These are phyloP conservation scores for Conchocele bisecta DNA, from an alignment of 2,888 invertebrate genomes.

Conservation along the genomic window DNA sequence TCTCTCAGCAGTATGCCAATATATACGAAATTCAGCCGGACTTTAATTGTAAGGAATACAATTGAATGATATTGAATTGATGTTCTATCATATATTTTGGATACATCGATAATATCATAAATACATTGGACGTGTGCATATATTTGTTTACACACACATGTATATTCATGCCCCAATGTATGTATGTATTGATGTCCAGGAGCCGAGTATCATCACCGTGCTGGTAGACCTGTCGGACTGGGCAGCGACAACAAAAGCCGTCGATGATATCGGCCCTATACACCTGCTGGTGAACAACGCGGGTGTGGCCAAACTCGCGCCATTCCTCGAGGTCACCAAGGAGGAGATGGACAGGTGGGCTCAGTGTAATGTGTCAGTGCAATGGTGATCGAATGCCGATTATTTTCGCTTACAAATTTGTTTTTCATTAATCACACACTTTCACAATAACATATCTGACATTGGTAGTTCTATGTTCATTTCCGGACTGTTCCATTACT, in stretches of 20 bases:
- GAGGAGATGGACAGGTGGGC: conserved; percentile 49
- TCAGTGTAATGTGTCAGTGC: not conserved
- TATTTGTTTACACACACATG: too few species aligned
- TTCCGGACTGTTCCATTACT: too few species aligned
- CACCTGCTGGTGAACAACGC: conserved; percentile 96
- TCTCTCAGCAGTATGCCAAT: too few species aligned
- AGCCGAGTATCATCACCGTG: conserved; percentile 49
- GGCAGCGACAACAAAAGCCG: conserved; percentile 87
- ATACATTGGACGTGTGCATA: too few species aligned
- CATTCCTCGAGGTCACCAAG: conserved; percentile 52
- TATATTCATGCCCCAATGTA: not conserved
- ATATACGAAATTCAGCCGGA: not conserved
- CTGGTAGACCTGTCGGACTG: conserved; percentile 83
- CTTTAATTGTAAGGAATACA: too few species aligned
- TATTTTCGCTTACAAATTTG: not conserved
- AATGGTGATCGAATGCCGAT: not conserved
- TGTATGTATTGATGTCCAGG: conserved; percentile 14
- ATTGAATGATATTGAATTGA: too few species aligned
- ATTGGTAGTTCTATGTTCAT: too few species aligned
- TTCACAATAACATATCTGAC: too few species aligned
- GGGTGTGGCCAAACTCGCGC: conserved; percentile 84
- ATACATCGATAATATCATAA: too few species aligned
- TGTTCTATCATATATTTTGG: too few species aligned
- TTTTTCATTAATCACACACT: not conserved
- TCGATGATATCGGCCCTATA: conserved; percentile 87